phyloP scores from a whole-genome alignment of 64 coral and sea anemone genomes.

The Montipora efflorescens region DNA sequence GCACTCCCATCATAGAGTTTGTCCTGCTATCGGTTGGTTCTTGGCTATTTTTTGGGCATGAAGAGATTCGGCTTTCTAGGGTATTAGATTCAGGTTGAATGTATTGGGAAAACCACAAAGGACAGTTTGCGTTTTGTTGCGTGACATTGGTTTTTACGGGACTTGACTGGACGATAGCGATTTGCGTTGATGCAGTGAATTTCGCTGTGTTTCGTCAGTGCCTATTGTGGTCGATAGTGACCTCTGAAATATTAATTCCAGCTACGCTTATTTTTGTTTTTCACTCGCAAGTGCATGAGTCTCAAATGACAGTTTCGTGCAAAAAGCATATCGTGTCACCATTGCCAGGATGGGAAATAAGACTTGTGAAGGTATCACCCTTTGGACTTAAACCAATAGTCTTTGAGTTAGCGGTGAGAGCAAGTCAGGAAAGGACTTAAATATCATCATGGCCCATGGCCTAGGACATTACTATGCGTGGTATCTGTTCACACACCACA shows the following conservation, averaged over 20 bases:
- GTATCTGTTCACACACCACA: not conserved
- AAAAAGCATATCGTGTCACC: conserved; percentile 14
- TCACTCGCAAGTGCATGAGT: not conserved
- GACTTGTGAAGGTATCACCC: conserved; percentile 1
- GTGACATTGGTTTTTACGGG: not conserved
- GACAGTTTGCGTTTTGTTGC: conserved; percentile 14
- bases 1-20: conserved; percentile 7
- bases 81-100: not conserved
- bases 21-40: not conserved
- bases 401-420: not conserved
- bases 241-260: not conserved
- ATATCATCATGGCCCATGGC: not conserved
- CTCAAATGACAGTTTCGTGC: not conserved
- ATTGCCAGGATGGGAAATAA: conserved; percentile 29
- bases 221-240: not conserved
- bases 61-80: not conserved
- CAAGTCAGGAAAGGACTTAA: conserved; percentile 40
- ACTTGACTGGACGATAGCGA: conserved; percentile 16
- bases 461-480: conserved; percentile 31
- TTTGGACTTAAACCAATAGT: conserved; percentile 49
- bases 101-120: not conserved
- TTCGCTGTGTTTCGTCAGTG: not conserved
- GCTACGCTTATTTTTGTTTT: not conserved
- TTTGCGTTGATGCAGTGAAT: not conserved
- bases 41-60: not conserved